A percentile compares a stretch with the other conserved stretches of the same genome.
These are phyloP conservation scores for Psittacula derbiana DNA, from an alignment of 2,797 vertebrate species.

Conservation along the genomic window DNA sequence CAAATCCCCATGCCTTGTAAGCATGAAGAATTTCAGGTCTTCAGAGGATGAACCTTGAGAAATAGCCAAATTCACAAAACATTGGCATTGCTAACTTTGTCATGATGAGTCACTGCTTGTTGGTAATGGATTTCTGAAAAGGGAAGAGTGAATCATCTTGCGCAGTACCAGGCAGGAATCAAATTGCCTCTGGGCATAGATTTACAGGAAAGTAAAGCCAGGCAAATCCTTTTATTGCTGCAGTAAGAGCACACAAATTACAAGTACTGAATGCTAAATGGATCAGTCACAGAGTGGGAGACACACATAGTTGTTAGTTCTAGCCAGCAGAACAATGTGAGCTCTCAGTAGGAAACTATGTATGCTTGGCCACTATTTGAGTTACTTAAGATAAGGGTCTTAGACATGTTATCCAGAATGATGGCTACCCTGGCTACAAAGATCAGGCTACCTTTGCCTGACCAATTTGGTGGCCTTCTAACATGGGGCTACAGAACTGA, in stretches of 20 bases:
- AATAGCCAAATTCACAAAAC: neutral
- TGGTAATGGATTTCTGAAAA: conserved; percentile 15
- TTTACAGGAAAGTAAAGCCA: conserved; percentile 15
- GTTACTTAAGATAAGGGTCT: neutral
- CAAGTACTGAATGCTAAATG: neutral
- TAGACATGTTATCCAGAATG: neutral
- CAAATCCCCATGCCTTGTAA: neutral
- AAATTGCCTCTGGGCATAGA: neutral
- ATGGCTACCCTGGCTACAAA: neutral
- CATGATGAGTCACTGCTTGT: neutral
- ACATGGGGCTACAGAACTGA: neutral
- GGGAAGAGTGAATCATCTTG: conserved; percentile 3
- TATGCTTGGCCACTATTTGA: neutral
- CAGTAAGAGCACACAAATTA: neutral
- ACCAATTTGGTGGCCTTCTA: neutral
- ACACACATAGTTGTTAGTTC: neutral
- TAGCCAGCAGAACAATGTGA: neutral
- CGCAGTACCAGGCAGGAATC: neutral
- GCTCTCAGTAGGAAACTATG: neutral
- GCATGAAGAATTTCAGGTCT: neutral
- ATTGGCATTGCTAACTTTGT: neutral
- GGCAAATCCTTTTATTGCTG: conserved; percentile 40
- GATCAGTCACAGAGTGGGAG: neutral
- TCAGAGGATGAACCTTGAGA: neutral
- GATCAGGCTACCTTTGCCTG: neutral